These are phyloP conservation scores for Garrulus glandarius DNA, from an alignment of 2,797 vertebrate genomes.

Conservation along the genomic window DNA sequence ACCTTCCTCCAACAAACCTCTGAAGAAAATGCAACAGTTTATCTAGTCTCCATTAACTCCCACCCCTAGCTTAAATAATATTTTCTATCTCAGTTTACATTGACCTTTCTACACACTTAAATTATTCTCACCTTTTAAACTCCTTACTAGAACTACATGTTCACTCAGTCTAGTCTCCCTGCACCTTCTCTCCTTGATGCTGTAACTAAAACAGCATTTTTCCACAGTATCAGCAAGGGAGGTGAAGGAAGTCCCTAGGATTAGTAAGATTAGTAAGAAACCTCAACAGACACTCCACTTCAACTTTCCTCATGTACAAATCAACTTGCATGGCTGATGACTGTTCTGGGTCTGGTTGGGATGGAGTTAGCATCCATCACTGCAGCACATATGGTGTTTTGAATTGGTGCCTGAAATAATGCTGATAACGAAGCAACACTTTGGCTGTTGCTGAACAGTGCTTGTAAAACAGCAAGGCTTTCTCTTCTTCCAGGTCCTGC, in stretches of 20 bases:
- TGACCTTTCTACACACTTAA: not conserved
- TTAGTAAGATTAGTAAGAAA: not conserved
- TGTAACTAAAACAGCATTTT: not conserved
- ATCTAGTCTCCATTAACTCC: not conserved
- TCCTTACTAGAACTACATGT: not conserved
- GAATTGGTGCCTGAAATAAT: not conserved
- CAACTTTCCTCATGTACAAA: not conserved
- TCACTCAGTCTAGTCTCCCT: not conserved
- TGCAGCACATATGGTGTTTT: not conserved
- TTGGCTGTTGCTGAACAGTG: not conserved
- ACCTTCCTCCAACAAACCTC: not conserved
- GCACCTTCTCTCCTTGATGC: not conserved
- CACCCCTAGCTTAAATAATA: not conserved
- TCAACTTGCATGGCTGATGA: not conserved
- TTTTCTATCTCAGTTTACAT: not conserved
- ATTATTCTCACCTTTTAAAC: not conserved
- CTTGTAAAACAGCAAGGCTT: not conserved
- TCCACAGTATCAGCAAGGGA: not conserved
- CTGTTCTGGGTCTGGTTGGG: not conserved
- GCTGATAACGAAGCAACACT: not conserved
- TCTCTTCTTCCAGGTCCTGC: not conserved
- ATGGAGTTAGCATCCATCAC: not conserved
- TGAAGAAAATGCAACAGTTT: not conserved
- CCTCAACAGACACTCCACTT: not conserved
- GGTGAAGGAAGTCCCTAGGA: not conserved